Evolutionary conservation across 2,797 vertebrate species (phyloP), one percentile per base, ranked within the genome.

Genomic region (Momotus momota): DNA sequence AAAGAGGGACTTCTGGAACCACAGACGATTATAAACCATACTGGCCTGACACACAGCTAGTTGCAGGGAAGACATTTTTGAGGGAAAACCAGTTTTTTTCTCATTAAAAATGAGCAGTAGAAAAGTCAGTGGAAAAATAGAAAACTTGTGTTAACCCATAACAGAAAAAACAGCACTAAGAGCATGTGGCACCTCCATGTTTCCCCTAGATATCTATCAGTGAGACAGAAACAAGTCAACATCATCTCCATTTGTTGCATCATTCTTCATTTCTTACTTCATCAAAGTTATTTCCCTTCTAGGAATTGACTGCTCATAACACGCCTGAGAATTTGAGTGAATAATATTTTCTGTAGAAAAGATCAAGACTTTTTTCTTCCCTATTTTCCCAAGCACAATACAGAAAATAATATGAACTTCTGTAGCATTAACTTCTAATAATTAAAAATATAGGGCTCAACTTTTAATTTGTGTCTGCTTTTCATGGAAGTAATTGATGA

Each of bases 161-260:
- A 52, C n/a, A 82, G 51, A 85, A 87, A 74, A 61, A 85, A 75
- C 31, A 87, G 71, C 86, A 77, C 14, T 6, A 29, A 70, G 21
- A 85, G 12, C 22, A n/a, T 48, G 55, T 51, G 54, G 74, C 81
- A 91, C 35, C 49, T 72, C 61, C 65, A 19, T 57, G 19, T 74
- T 80, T 87, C 57, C 46, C 72, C 40, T 12, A 69, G 88, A 81
- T 86, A 78, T 4, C 48, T 12, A 85, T 91, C 84, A 92, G 54
- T 6, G 51, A 66, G 65, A 73, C 23, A 55, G 22, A 80, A 93
- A 41, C 14, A 2, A 86, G 58, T 58, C 79, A 91, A 65, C 3
- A 2, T 12, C 46, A 92, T 82, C 92, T 97, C 83, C 58, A 25
- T 78, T 95, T 58, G 61, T 96, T 96, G 87, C 94, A 90, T 91